A percentile compares a stretch with the other conserved stretches of the same genome.
Conservation (phyloP, 2,888 invertebrate genomes). For the Hemicrepidius hirtus region DNA sequence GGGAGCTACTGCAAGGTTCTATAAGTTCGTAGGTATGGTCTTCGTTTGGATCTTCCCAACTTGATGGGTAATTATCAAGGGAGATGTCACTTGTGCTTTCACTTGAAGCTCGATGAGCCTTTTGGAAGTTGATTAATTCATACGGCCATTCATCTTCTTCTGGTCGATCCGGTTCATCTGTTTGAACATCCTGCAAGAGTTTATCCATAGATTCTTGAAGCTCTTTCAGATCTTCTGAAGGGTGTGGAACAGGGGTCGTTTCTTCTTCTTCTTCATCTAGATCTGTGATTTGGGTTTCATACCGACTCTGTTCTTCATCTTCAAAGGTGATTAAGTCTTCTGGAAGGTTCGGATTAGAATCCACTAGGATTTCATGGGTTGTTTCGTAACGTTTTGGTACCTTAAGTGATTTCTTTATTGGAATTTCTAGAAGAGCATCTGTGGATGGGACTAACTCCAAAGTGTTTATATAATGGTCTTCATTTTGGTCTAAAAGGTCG, state of each 20-base stretch:
- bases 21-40: conserved; percentile 67
- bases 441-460: conserved; percentile 68
- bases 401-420: conserved; percentile 66
- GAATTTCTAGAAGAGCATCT: conserved; percentile 70
- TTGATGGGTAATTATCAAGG: conserved; percentile 56
- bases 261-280: conserved; percentile 25
- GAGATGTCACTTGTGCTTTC: conserved; percentile 64
- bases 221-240: not conserved
- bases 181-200: conserved; percentile 59
- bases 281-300: not conserved
- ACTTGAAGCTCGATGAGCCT: conserved; percentile 62
- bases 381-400: conserved; percentile 66
- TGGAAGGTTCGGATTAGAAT: conserved; percentile 39
- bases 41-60: conserved; percentile 57
- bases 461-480: conserved; percentile 64
- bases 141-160: conserved; percentile 56
- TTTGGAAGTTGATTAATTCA: conserved; percentile 57
- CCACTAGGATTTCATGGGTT: conserved; percentile 64
- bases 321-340: conserved; percentile 42
- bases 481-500: conserved; percentile 62
- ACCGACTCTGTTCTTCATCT: not conserved
- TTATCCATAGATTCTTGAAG: conserved; percentile 58
- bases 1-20: conserved; percentile 51
- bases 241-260: not conserved
- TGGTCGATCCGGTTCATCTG: conserved; percentile 54